Evolutionary conservation across 2,888 invertebrate genomes (phyloP).

Genomic region (Protophormia terraenovae): DNA sequence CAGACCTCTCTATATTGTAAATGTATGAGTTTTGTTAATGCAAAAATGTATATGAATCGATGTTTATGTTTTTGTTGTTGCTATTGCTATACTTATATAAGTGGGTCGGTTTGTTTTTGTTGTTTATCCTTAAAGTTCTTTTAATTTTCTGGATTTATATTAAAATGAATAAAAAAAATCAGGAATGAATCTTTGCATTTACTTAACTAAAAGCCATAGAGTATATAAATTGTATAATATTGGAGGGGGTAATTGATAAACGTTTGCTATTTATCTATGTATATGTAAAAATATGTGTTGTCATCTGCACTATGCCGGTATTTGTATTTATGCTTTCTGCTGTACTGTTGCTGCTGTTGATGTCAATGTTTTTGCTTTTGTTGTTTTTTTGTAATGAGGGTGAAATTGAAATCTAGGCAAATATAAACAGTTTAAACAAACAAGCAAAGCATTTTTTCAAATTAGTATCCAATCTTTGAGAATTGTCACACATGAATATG

Average conservation of each 20-base stretch:
- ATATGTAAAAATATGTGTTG: conserved; percentile 40
- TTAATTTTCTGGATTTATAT: conserved; percentile 59
- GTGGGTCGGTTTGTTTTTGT: conserved; percentile 56
- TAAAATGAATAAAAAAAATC: conserved; percentile 23
- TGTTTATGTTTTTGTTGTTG: conserved; percentile 3
- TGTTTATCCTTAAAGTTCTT: conserved; percentile 49
- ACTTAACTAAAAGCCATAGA: background rate
- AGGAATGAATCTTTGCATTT: conserved; percentile 35
- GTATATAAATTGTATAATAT: background rate
- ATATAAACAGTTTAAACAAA: conserved; percentile 71
- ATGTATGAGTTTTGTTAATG: background rate
- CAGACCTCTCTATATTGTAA: background rate
- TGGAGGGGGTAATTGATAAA: background rate
- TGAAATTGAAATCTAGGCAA: conserved; percentile 76
- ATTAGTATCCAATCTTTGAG: conserved; percentile 67
- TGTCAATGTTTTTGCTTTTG: background rate
- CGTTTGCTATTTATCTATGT: conserved; percentile 21
- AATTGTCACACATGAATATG: conserved; percentile 66
- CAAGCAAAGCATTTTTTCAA: conserved; percentile 67
- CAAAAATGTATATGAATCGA: background rate
- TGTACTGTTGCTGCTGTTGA: conserved; percentile 35
- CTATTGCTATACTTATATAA: conserved; percentile 49
- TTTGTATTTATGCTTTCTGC: conserved; percentile 47
- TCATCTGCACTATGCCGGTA: conserved; percentile 37
- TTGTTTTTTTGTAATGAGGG: conserved; percentile 70